Base-by-base conservation (phyloP, 2,888 invertebrate genomes). In the Criorhina ranunculi region DNA sequence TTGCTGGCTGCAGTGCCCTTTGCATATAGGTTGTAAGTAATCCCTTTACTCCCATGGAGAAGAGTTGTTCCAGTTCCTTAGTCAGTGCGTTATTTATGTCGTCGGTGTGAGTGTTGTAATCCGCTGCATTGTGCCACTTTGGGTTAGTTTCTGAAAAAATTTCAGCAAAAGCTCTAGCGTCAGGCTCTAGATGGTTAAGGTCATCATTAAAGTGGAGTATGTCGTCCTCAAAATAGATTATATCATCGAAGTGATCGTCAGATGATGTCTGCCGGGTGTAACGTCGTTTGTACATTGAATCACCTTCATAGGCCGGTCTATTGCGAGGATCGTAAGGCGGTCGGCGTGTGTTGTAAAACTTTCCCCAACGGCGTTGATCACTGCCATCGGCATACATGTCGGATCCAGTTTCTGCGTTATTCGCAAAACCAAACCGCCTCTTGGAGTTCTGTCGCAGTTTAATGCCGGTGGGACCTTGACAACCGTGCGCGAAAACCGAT, bases 401-500 rank as follows among this genome's bases (percentile, higher is more conserved):
- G 0, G 89, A 87, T 87, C 88, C 5, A 88, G 87, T 40, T 87
- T 87, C 8, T 87, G 88, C 4, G 82, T 49, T 70, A 46, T 11
- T 81, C 2, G 86, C 88, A 55, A 89, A 90, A 1, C 89, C 88
- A 59, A 89, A 91, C 1, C 91, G 88, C 0, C 91, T 88, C 67
- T 92, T 92, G 0, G 91, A 91, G 62, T 91, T 91, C 81, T 90
- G 90, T 0, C 92, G 89, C 24, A 90, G 82, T 37, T 90, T 88
- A 8, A 90, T 89, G 9, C 90, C 90, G 31, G 88, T 88, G 3
- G 90, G 90, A 66, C 90, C 94, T 88, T 95, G 95, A 88, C 96
- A 97, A 0, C 96, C 96, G 87, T 96, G 96, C 0, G 96, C 96
- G 88, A 96, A 96, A 0, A 97, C 96, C 51, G 96, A 96, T 37